These are phyloP conservation scores for Nematolebias whitei DNA, from an alignment of 2,113 vertebrate species.

Conservation along the genomic window DNA sequence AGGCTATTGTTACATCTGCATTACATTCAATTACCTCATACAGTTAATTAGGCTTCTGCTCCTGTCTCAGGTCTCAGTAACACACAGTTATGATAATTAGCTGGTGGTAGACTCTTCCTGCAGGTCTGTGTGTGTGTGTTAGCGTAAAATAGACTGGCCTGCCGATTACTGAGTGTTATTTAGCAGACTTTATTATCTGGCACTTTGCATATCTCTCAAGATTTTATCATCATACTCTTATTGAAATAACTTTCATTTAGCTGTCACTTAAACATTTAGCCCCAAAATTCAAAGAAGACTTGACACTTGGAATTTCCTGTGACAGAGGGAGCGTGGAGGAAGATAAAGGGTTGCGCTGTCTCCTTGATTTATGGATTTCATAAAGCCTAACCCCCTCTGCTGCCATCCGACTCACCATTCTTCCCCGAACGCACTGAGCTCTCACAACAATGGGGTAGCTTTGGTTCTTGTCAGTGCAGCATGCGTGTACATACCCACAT, in stretches of 20 bases:
- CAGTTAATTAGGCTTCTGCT: slow-evolving; percentile 60
- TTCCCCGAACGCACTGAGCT: slow-evolving; percentile 59
- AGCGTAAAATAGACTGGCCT: slow-evolving; percentile 22
- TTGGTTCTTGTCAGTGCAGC: slow-evolving; percentile 53
- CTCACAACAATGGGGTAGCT: slow-evolving; percentile 59
- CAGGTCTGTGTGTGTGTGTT: slow-evolving; percentile 38
- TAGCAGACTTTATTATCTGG: slow-evolving; percentile 70
- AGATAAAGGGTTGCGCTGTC: slow-evolving; percentile 69
- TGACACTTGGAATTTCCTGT: slow-evolving; percentile 72
- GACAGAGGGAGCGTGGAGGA: slow-evolving; percentile 47
- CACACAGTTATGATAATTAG: slow-evolving; percentile 68
- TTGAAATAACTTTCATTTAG: slow-evolving; percentile 74
- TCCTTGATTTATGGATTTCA: slow-evolving; percentile 81
- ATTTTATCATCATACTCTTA: slow-evolving; percentile 64
- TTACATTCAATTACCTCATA: slow-evolving; percentile 55
- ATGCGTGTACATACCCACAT: slow-evolving; percentile 14
- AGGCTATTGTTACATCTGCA: slow-evolving; percentile 46
- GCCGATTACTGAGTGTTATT: slow-evolving; percentile 59
- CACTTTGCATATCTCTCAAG: slow-evolving; percentile 56
- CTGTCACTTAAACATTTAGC: slow-evolving; percentile 69
- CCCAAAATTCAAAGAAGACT: slow-evolving; percentile 50
- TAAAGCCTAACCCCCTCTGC: slow-evolving; percentile 71
- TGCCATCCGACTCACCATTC: slow-evolving; percentile 67
- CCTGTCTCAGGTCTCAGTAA: slow-evolving; percentile 63
- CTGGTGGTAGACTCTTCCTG: slow-evolving; percentile 45